These are phyloP conservation scores for Hypomecis punctinalis DNA, from an alignment of 2,888 invertebrate genomes.

Conservation along the genomic window DNA sequence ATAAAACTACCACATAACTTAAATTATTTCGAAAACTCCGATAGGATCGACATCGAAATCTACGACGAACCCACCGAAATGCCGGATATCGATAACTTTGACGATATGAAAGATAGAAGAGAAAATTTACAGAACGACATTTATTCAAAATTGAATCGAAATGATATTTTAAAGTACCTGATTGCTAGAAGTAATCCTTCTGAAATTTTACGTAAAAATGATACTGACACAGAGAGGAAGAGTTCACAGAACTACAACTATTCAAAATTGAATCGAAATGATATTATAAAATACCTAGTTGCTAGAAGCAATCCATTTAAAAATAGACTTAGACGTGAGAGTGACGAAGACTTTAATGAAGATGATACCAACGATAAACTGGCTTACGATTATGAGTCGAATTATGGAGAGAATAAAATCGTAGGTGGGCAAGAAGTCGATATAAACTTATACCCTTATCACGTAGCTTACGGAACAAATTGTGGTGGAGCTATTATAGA, in stretches of 20 bases:
- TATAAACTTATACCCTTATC: conserved; percentile 77
- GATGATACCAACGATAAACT: conserved; percentile 22
- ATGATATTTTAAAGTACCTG: conserved; percentile 18
- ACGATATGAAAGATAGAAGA: conserved; percentile 55
- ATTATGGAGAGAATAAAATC: conserved; percentile 68
- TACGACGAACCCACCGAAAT: conserved; percentile 66
- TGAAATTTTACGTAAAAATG: conserved; percentile 10
- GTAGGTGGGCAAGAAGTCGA: conserved; percentile 75
- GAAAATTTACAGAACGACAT: not conserved
- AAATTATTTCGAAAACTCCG: conserved; percentile 16
- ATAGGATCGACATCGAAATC: conserved; percentile 63
- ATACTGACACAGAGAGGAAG: conserved; percentile 5
- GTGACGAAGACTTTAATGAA: conserved; percentile 6
- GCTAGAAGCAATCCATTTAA: conserved; percentile 8
- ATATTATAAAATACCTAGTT: conserved; percentile 16
- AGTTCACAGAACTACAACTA: not conserved
- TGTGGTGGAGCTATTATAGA: conserved; percentile 79
- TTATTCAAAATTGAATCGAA: not conserved
- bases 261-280: conserved; percentile 4
- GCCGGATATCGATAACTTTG: conserved; percentile 65
- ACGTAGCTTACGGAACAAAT: conserved; percentile 73
- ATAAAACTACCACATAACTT: conserved; percentile 31
- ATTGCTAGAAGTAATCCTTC: conserved; percentile 4
- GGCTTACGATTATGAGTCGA: conserved; percentile 39
- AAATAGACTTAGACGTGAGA: conserved; percentile 8